Evolutionary conservation across 2,113 vertebrate species (phyloP).

Genomic region (Oncorhynchus keta): DNA sequence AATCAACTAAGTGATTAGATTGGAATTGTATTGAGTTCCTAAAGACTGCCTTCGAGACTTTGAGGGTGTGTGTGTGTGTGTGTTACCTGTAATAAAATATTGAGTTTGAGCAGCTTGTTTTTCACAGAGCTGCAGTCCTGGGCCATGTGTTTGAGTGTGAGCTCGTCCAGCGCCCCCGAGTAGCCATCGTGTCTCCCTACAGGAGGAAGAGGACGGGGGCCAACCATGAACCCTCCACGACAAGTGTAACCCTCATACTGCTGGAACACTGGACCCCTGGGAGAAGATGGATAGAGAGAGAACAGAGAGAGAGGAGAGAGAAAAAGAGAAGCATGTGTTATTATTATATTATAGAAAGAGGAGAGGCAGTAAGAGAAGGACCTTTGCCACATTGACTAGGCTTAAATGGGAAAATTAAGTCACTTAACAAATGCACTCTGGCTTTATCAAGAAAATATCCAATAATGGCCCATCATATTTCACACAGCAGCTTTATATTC

Average conservation of each 20-base stretch:
- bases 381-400: not conserved
- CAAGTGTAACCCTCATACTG: constrained; percentile 74
- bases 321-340: too few species aligned
- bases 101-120: constrained; percentile 86
- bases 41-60: not conserved
- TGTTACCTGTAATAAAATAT: constrained; percentile 85
- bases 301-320: too few species aligned
- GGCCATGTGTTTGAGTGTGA: constrained; percentile 87
- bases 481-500: not conserved
- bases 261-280: constrained; percentile 70
- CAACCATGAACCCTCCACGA: constrained; percentile 59
- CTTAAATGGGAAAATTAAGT: not conserved
- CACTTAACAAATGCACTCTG: not conserved
- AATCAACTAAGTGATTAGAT: not conserved
- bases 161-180: constrained; percentile 81
- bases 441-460: not conserved
- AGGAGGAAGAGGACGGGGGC: constrained; percentile 38
- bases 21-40: not conserved
- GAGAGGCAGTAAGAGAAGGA: not conserved
- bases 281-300: not conserved
- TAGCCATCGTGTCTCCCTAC: constrained; percentile 68
- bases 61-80: not conserved
- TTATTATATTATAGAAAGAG: not conserved
- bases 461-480: not conserved
- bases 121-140: constrained; percentile 92